Conservation (phyloP, 2,888 invertebrate genomes). For the Cyclophora albipunctata region DNA sequence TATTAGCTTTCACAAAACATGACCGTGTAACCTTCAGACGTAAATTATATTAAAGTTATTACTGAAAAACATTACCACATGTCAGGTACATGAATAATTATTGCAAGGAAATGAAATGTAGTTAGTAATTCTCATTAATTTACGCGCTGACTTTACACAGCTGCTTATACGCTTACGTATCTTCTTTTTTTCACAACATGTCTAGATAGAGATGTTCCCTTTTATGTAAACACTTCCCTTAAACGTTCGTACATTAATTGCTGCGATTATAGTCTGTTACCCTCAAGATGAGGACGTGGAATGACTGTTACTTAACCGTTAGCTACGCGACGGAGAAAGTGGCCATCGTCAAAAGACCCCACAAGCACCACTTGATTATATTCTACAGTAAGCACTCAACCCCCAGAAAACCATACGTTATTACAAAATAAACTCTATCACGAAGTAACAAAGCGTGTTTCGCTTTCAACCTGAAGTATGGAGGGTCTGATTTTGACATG, state of each 20-base stretch:
- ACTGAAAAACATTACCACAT: too few relatives aligned
- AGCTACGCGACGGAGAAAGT: slow-evolving; percentile 22
- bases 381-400: slow-evolving; percentile 30
- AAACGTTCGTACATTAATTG: slow-evolving; percentile 2
- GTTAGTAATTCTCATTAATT: too few relatives aligned
- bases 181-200: too few relatives aligned
- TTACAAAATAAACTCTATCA: slow-evolving; percentile 23
- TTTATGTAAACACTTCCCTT: neutral
- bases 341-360: slow-evolving; percentile 32
- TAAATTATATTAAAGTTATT: too few relatives aligned
- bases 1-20: too few relatives aligned
- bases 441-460: slow-evolving; percentile 19
- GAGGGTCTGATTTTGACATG: slow-evolving; percentile 3
- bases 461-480: slow-evolving; percentile 13
- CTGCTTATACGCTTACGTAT: too few relatives aligned
- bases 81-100: too few relatives aligned
- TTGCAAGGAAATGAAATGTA: too few relatives aligned
- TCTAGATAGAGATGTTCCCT: too few relatives aligned
- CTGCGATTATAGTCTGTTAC: slow-evolving; percentile 5
- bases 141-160: too few relatives aligned
- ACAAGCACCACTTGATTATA: slow-evolving; percentile 41
- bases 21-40: too few relatives aligned
- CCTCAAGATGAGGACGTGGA: slow-evolving; percentile 3
- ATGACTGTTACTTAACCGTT: slow-evolving; percentile 1
- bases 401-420: slow-evolving; percentile 13